Percentiles rank a stretch among this genome's conserved stretches.
phyloP scores from a whole-genome alignment of 2,113 vertebrate species.

The Meles meles region DNA sequence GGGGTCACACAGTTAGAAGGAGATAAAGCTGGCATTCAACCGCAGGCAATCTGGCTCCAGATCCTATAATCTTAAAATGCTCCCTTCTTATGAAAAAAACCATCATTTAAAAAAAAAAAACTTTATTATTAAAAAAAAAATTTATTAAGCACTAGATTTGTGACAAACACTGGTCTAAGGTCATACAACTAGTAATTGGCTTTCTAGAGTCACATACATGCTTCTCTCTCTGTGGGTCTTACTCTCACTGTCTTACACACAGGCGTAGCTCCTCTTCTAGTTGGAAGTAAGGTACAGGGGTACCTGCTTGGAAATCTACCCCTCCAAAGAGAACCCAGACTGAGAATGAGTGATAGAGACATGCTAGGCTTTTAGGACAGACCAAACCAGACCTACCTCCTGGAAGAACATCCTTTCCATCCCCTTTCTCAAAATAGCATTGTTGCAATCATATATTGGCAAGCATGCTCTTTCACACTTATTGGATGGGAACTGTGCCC shows the following conservation, averaged over 20 bases:
- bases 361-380: neutral
- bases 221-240: neutral
- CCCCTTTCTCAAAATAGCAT: neutral
- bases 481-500: neutral
- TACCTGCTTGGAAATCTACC: neutral
- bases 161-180: neutral
- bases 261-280: neutral
- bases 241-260: neutral
- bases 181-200: neutral
- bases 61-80: neutral
- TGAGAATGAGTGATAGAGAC: too few species aligned
- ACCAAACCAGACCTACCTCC: neutral
- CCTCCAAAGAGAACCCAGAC: neutral
- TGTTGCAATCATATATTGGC: fast-evolving
- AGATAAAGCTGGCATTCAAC: neutral
- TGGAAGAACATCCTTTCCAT: too few species aligned
- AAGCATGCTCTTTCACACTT: neutral
- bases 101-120: too few species aligned
- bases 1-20: neutral
- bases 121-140: neutral
- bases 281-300: neutral
- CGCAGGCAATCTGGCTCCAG: neutral
- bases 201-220: neutral
- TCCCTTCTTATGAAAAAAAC: neutral
- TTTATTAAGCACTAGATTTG: neutral